A percentile compares a stretch with the other conserved stretches of the same genome.
Evolutionary conservation across 2,113 vertebrate genomes (phyloP).

Genomic region (Platanista minor): DNA sequence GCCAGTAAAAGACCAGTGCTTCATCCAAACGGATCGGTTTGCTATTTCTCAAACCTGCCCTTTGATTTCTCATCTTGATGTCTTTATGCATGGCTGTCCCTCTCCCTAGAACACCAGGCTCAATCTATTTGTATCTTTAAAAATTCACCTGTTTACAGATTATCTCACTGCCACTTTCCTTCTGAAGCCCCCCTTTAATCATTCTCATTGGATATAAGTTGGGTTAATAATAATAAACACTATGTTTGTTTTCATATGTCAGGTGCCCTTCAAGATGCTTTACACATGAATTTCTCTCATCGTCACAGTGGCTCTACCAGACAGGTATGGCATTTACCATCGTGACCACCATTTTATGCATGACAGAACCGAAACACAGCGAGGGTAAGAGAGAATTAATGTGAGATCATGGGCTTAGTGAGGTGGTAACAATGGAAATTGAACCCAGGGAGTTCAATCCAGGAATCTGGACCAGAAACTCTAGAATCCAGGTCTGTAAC

Average conservation of each 20-base stretch:
- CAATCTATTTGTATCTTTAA: not conserved
- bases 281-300: not conserved
- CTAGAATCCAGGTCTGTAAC: not conserved
- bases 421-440: not conserved
- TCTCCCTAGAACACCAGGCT: accelerated
- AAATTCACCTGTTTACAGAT: not conserved
- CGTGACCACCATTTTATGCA: not conserved
- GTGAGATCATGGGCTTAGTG: not conserved
- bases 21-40: not conserved
- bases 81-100: not conserved
- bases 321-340: accelerated
- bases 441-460: not conserved
- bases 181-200: not conserved
- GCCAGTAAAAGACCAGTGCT: not conserved
- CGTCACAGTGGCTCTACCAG: not conserved
- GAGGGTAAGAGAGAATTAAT: not conserved
- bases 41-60: not conserved
- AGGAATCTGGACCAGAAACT: accelerated
- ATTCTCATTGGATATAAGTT: not conserved
- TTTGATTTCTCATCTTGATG: not conserved
- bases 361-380: not conserved
- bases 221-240: not conserved
- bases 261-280: not conserved
- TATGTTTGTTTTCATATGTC: not conserved
- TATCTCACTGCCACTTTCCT: not conserved